Percentiles rank a stretch among this genome's conserved stretches.
phyloP scores from a whole-genome alignment of 2,797 vertebrate genomes.

The Oryzias dopingdopingensis region DNA sequence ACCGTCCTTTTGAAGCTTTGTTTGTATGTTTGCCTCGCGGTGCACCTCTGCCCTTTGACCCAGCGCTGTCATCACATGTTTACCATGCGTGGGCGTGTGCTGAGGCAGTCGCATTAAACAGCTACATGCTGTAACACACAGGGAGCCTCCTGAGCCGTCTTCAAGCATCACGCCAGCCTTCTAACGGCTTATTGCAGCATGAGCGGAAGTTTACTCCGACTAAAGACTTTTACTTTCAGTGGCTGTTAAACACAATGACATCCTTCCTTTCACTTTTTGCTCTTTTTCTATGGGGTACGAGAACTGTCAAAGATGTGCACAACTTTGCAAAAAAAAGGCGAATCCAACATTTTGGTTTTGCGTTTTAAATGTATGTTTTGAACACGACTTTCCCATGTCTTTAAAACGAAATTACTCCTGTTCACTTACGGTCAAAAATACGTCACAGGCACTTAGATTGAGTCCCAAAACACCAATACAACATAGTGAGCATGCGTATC shows the following conservation, averaged over 20 bases:
- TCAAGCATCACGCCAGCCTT: conserved; percentile 22
- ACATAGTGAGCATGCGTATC: too few relatives aligned
- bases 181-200: conserved; percentile 34
- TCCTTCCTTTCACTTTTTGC: not conserved
- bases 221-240: not conserved
- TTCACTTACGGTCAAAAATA: too few relatives aligned
- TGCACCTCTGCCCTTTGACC: conserved; percentile 3
- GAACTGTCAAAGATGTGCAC: too few relatives aligned
- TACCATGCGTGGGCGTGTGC: conserved; percentile 3
- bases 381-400: too few relatives aligned
- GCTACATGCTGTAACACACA: not conserved
- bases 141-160: not conserved
- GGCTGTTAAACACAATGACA: not conserved
- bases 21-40: not conserved
- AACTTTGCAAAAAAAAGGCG: too few relatives aligned
- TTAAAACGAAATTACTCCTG: too few relatives aligned
- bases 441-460: too few relatives aligned
- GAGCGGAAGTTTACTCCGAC: not conserved
- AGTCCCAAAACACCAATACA: too few relatives aligned
- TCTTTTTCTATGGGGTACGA: too few relatives aligned
- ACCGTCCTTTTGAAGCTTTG: conserved; percentile 3
- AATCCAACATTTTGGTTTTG: too few relatives aligned
- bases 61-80: conserved; percentile 13
- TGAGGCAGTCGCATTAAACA: not conserved
- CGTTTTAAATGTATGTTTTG: too few relatives aligned